Evolutionary conservation across 2,113 vertebrate species (phyloP).

Genomic region (Cathartes aura): DNA sequence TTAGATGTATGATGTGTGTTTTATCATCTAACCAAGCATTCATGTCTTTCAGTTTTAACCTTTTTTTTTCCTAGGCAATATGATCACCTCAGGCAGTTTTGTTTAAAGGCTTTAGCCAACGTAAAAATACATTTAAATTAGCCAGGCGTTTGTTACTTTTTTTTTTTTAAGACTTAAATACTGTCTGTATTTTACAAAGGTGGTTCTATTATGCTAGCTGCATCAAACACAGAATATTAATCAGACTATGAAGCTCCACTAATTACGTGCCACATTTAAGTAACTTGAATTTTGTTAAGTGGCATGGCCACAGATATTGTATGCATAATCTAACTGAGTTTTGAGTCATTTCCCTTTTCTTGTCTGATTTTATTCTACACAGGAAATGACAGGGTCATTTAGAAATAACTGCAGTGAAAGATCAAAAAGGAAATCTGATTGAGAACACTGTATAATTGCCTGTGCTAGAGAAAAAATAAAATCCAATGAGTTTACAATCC

Average conservation of each 20-base stretch:
- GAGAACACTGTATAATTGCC: conserved; percentile 45
- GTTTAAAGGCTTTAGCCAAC: conserved; percentile 13
- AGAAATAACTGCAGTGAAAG: conserved; percentile 46
- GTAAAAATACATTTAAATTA: conserved; percentile 17
- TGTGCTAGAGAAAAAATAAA: conserved; percentile 15
- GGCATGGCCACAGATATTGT: conserved; percentile 7
- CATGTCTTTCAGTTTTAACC: conserved; percentile 17
- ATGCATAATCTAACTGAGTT: conserved; percentile 37
- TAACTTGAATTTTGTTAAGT: conserved; percentile 26
- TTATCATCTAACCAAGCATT: conserved; percentile 41
- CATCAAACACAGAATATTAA: conserved; percentile 24
- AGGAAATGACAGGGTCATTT: conserved; percentile 64
- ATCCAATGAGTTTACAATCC: neutral
- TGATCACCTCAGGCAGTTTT: conserved; percentile 26
- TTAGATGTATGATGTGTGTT: conserved; percentile 25
- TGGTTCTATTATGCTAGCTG: conserved; percentile 1
- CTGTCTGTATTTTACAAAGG: conserved; percentile 5
- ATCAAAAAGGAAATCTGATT: conserved; percentile 64
- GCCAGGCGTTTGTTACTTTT: neutral
- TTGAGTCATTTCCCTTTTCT: conserved; percentile 65
- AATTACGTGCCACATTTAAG: conserved; percentile 30
- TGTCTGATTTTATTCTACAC: conserved; percentile 47
- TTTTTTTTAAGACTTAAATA: neutral
- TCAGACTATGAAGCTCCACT: conserved; percentile 12
- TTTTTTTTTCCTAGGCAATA: conserved; percentile 9